These are phyloP conservation scores for Drosophila kepulauana DNA, from an alignment of 1,140 invertebrate species.

Conservation along the genomic window DNA sequence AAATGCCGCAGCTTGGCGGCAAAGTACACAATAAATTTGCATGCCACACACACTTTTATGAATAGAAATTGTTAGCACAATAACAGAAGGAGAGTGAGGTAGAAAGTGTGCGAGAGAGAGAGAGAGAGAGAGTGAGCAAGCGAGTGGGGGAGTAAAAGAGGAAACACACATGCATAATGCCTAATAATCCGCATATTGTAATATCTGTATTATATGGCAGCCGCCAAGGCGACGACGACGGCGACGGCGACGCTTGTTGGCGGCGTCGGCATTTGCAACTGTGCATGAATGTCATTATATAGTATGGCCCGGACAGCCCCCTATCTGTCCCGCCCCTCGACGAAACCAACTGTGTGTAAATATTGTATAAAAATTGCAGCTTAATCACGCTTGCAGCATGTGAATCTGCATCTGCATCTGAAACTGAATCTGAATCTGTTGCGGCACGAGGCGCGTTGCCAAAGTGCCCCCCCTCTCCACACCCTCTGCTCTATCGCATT, in stretches of 20 bases:
- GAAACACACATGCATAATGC: slow-evolving; percentile 69
- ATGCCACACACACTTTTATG: slow-evolving; percentile 73
- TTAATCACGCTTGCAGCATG: slow-evolving; percentile 70
- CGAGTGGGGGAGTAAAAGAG: not conserved
- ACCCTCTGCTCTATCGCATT: not conserved
- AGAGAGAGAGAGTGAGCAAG: not conserved
- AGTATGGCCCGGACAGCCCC: slow-evolving; percentile 31
- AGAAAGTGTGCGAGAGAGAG: slow-evolving; percentile 5
- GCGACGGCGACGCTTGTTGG: slow-evolving; percentile 19
- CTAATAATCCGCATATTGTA: slow-evolving; percentile 83
- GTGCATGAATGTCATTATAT: slow-evolving; percentile 76
- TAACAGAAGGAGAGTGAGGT: slow-evolving; percentile 15
- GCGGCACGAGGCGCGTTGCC: slow-evolving; percentile 60
- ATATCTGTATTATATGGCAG: slow-evolving; percentile 76
- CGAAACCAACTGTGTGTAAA: slow-evolving; percentile 51
- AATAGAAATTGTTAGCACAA: slow-evolving; percentile 82
- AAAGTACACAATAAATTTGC: slow-evolving; percentile 82
- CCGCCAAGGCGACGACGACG: slow-evolving; percentile 18
- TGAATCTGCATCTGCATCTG: slow-evolving; percentile 46
- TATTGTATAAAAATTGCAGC: slow-evolving; percentile 78
- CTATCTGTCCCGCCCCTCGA: not conserved
- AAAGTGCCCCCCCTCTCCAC: slow-evolving; percentile 46
- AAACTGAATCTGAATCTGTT: slow-evolving; percentile 17
- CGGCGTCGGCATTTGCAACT: slow-evolving; percentile 53
- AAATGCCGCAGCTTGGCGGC: slow-evolving; percentile 74